Base-by-base conservation (phyloP, 2,797 vertebrate species). In the Ctenopoma kingsleyae region DNA sequence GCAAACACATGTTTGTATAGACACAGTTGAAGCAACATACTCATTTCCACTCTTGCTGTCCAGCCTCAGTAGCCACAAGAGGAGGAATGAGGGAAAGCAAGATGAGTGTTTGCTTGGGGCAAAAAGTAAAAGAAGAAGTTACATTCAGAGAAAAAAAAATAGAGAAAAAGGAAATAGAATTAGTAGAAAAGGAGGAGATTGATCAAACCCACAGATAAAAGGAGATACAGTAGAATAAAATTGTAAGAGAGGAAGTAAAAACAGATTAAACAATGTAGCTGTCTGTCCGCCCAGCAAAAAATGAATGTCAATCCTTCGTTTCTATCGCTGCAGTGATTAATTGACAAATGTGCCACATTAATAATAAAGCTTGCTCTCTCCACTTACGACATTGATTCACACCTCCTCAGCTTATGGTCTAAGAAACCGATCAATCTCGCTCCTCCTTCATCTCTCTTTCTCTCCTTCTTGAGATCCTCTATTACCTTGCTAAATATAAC, bases 401-500 rank as follows among this genome's bases (percentile, higher is more conserved):
- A 89, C 84, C 83, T 92, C 84, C 81, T 74, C 80, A 65, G 77
- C 82, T 86, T 74, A 85, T 65, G 82, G 86, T 88, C 86, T 62
- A 81, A 89, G 87, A 85, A 91, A 86, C 64, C 71, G 70, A 93
- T 93, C 89, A 91, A 89, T 92, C 86, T 68, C 59, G 19, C 48
- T 82, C 70, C 48, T 76, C 76, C 80, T 80, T 83, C 58, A 30
- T 82, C 80, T 76, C 76, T 49, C 71, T 62, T 77, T 80, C 75
- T 69, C 52, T 83, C 57, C 65, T 62, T 81, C 74, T 82, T 75
- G 52, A 77, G 80, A 80, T 88, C 76, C 58, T 82, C 79, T 90
- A 89, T 89, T 89, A 89, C 83, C 77, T 87, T 74, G 70, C 90
- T 91, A 92, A 92, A 92, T 92, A 93, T 92, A 93, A 90, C 90